These are phyloP conservation scores for Geotrupes spiniger DNA, from an alignment of 2,888 invertebrate species.

Conservation along the genomic window DNA sequence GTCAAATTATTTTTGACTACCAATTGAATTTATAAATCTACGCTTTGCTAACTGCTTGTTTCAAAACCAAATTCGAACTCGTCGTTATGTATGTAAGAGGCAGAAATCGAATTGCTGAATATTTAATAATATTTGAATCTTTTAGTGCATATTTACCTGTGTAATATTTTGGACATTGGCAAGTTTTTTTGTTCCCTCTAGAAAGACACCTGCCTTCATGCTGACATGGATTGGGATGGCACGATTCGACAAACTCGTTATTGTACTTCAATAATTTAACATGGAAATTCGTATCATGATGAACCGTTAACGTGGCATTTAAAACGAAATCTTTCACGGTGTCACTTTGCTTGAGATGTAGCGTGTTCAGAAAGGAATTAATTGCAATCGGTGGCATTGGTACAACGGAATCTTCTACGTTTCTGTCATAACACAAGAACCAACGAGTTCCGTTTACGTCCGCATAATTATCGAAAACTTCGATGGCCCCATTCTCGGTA, in stretches of 20 bases:
- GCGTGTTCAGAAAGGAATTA: constrained; percentile 66
- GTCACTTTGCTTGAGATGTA: constrained; percentile 58
- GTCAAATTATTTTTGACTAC: too few relatives aligned
- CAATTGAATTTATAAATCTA: too few relatives aligned
- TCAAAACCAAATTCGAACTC: too few relatives aligned
- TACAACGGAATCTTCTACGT: constrained; percentile 41
- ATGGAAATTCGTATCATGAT: constrained; percentile 63
- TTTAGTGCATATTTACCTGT: too few relatives aligned
- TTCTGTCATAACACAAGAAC: constrained; percentile 58
- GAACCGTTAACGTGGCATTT: constrained; percentile 62
- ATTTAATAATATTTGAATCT: too few relatives aligned
- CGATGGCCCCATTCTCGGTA: constrained; percentile 37
- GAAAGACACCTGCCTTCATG: constrained; percentile 67
- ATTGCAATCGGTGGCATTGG: constrained; percentile 55
- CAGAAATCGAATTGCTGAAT: too few relatives aligned
- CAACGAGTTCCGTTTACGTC: constrained; percentile 69
- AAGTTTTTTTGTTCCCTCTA: constrained; percentile 59
- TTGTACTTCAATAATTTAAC: constrained; percentile 60
- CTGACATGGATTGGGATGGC: constrained; percentile 71
- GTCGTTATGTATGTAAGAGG: too few relatives aligned
- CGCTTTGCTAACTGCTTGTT: too few relatives aligned
- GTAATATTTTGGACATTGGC: constrained; percentile 69
- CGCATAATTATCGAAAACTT: constrained; percentile 64
- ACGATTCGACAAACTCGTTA: constrained; percentile 63
- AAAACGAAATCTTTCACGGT: constrained; percentile 52